A percentile compares a stretch with the other conserved stretches of the same genome.
These are phyloP conservation scores for Kradibia gibbosae DNA, from an alignment of 1,140 invertebrate species.

Conservation along the genomic window DNA sequence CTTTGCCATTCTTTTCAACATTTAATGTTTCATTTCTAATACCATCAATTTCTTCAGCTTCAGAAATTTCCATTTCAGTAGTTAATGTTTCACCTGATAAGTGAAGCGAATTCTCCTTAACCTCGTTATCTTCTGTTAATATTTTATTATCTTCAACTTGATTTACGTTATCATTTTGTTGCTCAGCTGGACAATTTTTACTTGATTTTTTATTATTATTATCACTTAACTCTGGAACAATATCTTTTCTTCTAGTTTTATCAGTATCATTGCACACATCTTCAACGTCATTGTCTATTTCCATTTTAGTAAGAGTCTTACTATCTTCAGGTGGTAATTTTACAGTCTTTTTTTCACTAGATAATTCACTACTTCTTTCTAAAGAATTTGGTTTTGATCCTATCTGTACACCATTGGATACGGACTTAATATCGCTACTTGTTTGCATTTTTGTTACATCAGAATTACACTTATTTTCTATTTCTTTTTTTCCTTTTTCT, in stretches of 20 bases:
- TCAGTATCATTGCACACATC: conserved; percentile 23
- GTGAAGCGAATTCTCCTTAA: conserved; percentile 9
- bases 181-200: background rate
- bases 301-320: conserved; percentile 22
- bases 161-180: conserved; percentile 17
- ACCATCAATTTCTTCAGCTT: conserved; percentile 14
- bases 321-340: background rate
- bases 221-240: conserved; percentile 8
- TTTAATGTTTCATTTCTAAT: background rate
- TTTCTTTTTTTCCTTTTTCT: conserved; percentile 12
- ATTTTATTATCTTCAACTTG: background rate
- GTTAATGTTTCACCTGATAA: conserved; percentile 8
- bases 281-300: conserved; percentile 28
- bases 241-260: conserved; percentile 40
- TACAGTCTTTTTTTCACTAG: conserved; percentile 9
- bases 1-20: conserved; percentile 4
- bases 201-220: background rate
- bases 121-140: background rate
- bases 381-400: conserved; percentile 11
- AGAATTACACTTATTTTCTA: background rate
- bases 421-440: background rate
- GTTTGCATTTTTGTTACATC: background rate
- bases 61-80: conserved; percentile 24
- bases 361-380: conserved; percentile 27
- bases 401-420: background rate